A percentile compares a stretch with the other conserved stretches of the same genome.
phyloP scores from a whole-genome alignment of 2,797 vertebrate species.

The Danio aesculapii region DNA sequence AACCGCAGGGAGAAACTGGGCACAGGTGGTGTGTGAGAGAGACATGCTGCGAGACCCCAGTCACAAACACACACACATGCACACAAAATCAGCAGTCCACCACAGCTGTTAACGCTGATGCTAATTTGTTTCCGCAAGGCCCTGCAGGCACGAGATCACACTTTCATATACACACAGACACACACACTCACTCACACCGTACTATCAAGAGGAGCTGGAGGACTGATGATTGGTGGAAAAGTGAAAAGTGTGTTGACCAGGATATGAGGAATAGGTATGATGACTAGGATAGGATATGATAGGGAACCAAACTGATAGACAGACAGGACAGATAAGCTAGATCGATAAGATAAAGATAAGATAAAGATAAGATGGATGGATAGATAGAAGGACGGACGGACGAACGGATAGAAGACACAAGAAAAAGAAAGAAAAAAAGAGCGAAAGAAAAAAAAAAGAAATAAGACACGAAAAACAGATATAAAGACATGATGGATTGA shows the following conservation, averaged over 20 bases:
- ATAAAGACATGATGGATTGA: too few species aligned
- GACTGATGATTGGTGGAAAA: not conserved
- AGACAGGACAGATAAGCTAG: too few species aligned
- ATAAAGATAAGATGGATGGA: too few species aligned
- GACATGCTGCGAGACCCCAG: constrained; percentile 52
- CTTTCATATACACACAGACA: constrained; percentile 5
- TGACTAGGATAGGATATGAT: too few species aligned
- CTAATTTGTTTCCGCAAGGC: constrained; percentile 63
- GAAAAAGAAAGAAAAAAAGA: too few species aligned
- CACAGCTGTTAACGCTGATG: constrained; percentile 61
- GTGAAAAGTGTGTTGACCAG: not conserved
- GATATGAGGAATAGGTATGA: not conserved
- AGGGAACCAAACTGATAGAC: too few species aligned
- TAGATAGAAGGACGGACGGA: too few species aligned
- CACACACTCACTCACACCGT: constrained; percentile 9
- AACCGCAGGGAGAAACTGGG: constrained; percentile 46
- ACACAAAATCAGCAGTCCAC: constrained; percentile 44
- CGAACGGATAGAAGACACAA: too few species aligned
- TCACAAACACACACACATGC: constrained; percentile 54
- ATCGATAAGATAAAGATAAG: too few species aligned
- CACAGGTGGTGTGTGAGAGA: constrained; percentile 60
- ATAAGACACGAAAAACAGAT: too few species aligned
- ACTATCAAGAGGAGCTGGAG: constrained; percentile 7
- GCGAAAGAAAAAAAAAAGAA: too few species aligned
- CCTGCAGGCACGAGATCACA: constrained; percentile 50